phyloP scores from a whole-genome alignment of 2,888 invertebrate species.

The Cheilosia vulpina region DNA sequence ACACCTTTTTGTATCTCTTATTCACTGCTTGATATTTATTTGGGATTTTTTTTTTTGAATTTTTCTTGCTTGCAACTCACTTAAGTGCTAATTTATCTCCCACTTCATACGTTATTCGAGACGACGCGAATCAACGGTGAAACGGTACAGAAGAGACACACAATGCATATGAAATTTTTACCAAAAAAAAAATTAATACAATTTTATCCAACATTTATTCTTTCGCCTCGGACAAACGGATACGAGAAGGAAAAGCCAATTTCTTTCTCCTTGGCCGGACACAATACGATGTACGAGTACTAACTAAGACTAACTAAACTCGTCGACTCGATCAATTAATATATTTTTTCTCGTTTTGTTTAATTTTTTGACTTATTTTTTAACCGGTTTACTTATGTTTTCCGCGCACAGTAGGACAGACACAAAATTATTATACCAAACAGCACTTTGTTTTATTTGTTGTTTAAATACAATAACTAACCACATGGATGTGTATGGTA shows the following conservation, averaged over 20 bases:
- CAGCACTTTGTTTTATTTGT: conserved; percentile 20
- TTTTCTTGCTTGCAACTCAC: conserved; percentile 39
- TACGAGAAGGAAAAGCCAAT: conserved; percentile 42
- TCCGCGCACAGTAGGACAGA: conserved; percentile 42
- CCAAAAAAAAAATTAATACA: not conserved
- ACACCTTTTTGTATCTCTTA: conserved; percentile 32
- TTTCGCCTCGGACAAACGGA: conserved; percentile 17
- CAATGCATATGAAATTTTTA: conserved; percentile 13
- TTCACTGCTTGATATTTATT: conserved; percentile 37
- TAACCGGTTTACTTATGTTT: conserved; percentile 71
- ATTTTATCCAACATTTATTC: conserved; percentile 33
- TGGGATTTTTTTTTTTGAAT: not conserved
- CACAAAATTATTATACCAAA: not conserved
- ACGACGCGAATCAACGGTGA: conserved; percentile 68
- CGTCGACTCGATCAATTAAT: conserved; percentile 58
- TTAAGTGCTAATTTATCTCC: conserved; percentile 69
- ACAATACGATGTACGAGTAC: not conserved
- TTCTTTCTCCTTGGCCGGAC: conserved; percentile 71
- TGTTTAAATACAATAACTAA: conserved; percentile 65
- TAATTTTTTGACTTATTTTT: conserved; percentile 32
- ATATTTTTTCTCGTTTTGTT: conserved; percentile 25
- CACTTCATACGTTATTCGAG: conserved; percentile 71
- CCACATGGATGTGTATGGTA: conserved; percentile 49
- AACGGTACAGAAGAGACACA: conserved; percentile 40
- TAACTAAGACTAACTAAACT: conserved; percentile 34